Base-by-base conservation (phyloP, 2,888 invertebrate genomes). In the Rhopalosiphum nymphaeae region DNA sequence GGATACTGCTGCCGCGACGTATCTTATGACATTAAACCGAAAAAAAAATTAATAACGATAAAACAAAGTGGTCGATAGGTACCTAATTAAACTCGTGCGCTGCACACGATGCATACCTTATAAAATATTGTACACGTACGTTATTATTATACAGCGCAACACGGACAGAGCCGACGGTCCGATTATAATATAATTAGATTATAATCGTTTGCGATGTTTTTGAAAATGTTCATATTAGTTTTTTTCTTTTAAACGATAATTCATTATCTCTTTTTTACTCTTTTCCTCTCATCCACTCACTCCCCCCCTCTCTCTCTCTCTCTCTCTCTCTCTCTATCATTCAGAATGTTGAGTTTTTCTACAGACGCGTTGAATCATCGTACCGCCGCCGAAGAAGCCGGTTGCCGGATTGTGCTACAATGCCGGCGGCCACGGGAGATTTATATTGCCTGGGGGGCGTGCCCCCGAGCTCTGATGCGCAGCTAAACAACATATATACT, bases 131-230 rank as follows among this genome's bases (percentile, higher is more conserved):
- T 78, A 78, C 36, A 36, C 78, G 78, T 78, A 78, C 78, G 78
- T 78, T 78, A 25, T 78, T 78, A 67, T n/a, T 67, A 78, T 78
- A 78, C 21, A 36, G 21, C 78, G 36, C n/a, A 67, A 67, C 16
- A 21, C 36, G 36, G 67, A 21, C 21, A 36, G 36, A 36, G 21
- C n/a, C 4, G 44, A 53, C 84, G 26, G 56, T 29, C 53, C 91
- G 53, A 84, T 91, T 84, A 91, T 91, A 91, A 91, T 84, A 91
- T 91, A 91, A 91, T 91, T 91, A 56, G 91, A 91, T 91, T 91
- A 91, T 91, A 91, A 91, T 84, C 84, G 91, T 91, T 91, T 29
- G 91, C 84, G 53, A 84, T 91, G 91, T 91, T 84, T 91, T 91
- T 29, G 42, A 91, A 84, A 84, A 91, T 26, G 91, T 84, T 78